A percentile compares a stretch with the other conserved stretches of the same genome.
phyloP scores from a whole-genome alignment of 1,140 invertebrate genomes.

The Nylanderia fulva region DNA sequence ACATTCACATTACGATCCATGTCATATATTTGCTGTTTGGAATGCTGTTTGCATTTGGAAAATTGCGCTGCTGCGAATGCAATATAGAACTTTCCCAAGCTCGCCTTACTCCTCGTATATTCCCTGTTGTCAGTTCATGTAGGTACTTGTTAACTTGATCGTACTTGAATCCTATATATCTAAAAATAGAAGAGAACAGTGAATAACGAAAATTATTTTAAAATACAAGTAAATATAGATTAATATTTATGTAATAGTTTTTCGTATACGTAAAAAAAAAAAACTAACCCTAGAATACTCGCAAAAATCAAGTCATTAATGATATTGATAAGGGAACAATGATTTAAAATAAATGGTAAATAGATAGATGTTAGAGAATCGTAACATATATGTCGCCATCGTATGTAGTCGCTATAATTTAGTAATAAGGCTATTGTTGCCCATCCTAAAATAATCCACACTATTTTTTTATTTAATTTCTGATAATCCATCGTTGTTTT shows the following conservation, averaged over 20 bases:
- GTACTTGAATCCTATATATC: constrained; percentile 30
- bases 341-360: background rate
- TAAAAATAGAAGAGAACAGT: background rate
- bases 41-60: background rate
- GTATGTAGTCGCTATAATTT: background rate
- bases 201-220: background rate
- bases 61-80: background rate
- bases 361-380: background rate
- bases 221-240: too few species aligned
- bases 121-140: background rate
- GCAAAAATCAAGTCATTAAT: constrained; percentile 29
- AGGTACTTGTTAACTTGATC: constrained; percentile 21
- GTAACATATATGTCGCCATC: background rate
- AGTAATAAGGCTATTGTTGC: background rate
- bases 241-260: background rate
- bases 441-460: background rate
- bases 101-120: background rate
- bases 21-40: constrained; percentile 11
- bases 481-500: background rate
- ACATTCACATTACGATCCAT: constrained; percentile 22
- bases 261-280: background rate
- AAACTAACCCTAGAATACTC: constrained; percentile 17
- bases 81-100: background rate
- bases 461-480: constrained; percentile 7
- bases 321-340: constrained; percentile 6